Base-by-base conservation (phyloP, 2,797 vertebrate genomes). In the Spea hammondii region DNA sequence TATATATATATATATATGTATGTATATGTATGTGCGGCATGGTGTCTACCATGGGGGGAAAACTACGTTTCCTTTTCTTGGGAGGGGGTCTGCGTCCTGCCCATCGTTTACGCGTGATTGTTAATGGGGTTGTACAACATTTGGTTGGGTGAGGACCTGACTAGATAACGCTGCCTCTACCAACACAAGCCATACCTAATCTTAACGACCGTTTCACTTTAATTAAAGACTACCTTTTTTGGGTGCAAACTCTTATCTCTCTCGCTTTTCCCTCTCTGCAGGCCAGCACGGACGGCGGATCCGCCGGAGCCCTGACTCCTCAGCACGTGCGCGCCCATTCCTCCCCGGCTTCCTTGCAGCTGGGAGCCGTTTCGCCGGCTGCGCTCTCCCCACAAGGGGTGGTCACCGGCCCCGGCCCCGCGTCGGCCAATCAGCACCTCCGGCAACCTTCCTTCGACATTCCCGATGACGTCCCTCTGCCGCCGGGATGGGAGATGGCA, bases 381-480 rank as follows among this genome's bases (percentile, higher is more conserved):
- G 86, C 90, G 0, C 85, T 93, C 53, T 88, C 93, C 45, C 88
- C 96, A 84, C 91, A 92, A 11, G 94, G 92, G 70, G 91, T 96
- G 47, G 90, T 93, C 84, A 87, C 94, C 9, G 89, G 88, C 17
- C 89, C 93, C 0, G 89, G 93, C 83, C 84, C 92, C 45, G 82
- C 95, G 51, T 92, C 97, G 10, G 85, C 94, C 50, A 93, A 95
- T 66, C 96, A 96, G n/a, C 96, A 98, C 84, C 95, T 97, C 76
- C 95, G 96, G 17, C 97, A 99, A 87, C 94, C 96, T 14, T 99
- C 98, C 0, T 99, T 95, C 77, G 98, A 99, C 90, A 97, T 97
- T 83, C 94, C 96, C 0, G 96, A 98, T 4, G 96, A 98, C 6
- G 91, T 97, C 44, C 95, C 96, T 67, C 90, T 98, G 84, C 96